Evolutionary conservation across 2,113 vertebrate species (phyloP), one percentile per base, ranked within the genome.

Genomic region (Callocephalon fimbriatum): DNA sequence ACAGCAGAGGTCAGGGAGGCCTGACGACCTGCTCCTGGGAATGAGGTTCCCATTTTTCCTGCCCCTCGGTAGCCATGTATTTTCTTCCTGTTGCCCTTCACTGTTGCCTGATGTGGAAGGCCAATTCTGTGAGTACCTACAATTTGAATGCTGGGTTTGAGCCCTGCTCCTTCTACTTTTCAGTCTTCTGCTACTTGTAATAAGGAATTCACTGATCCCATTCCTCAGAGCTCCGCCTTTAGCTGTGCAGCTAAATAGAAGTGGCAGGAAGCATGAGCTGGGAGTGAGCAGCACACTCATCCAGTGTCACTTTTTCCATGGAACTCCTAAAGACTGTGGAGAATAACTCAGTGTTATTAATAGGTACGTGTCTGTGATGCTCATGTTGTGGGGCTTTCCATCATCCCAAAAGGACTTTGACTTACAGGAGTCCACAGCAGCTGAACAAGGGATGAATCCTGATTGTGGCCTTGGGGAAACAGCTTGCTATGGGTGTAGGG

Each of bases 341-440:
- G 77, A 47, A n/a, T 61, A 61, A 77, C 42, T 70, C 4, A 0
- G 31, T 42, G 50, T 45, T 63, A 54, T 29, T 76, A 50, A 74
- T 5, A 66, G 88, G 29, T 22, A 5, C 0, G 0, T 89, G 53
- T 35, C 54, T 0, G 1, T 26, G 21, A 12, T 45, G 51, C 22
- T 86, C 4, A 1, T 40, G 6, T 32, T 25, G 6, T 0, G 3
- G 22, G 38, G 26, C 26, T 38, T 93, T 73, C 73, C 1, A 0
- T 47, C 0, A 0, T 79, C 45, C 53, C 68, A 3, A 3, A 77
- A 76, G 17, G 26, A 22, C 44, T 89, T 21, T 80, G 72, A 38
- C 72, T 89, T 59, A 17, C 44, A 40, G 19, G 44, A 71, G 62
- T 19, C 23, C 18, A 10, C 0, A 2, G 68, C 2, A n/a, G 50